Evolutionary conservation across 2,888 invertebrate genomes (phyloP).

Genomic region (Andrena praecox): DNA sequence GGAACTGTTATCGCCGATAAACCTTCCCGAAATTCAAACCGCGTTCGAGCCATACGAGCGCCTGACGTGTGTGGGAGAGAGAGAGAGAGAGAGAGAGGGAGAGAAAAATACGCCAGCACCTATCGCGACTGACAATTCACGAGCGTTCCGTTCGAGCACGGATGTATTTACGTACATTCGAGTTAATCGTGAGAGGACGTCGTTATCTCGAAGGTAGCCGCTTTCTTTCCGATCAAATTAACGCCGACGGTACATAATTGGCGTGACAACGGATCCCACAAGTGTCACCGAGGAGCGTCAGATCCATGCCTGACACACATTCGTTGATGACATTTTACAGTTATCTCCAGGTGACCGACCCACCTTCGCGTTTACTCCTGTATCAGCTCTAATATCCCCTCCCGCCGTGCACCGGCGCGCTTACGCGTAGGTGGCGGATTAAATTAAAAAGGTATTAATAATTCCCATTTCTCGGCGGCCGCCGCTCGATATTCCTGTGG

Average conservation of each 20-base stretch:
- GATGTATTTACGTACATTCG: constrained; percentile 52
- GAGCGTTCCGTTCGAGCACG: constrained; percentile 24
- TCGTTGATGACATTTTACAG: constrained; percentile 84
- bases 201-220: constrained; percentile 23
- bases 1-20: neutral
- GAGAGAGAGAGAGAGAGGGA: neutral
- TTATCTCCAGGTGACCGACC: constrained; percentile 81
- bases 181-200: constrained; percentile 31
- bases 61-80: neutral
- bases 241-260: constrained; percentile 61
- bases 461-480: neutral
- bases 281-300: constrained; percentile 68
- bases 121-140: neutral
- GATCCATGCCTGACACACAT: constrained; percentile 81
- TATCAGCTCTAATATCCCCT: constrained; percentile 32
- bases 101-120: neutral
- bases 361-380: constrained; percentile 69
- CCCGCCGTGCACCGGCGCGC: neutral
- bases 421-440: constrained; percentile 8
- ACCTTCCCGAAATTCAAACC: neutral
- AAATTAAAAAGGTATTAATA: neutral
- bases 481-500: constrained; percentile 6
- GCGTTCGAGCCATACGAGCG: constrained; percentile 22
- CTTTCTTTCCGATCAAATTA: constrained; percentile 53
- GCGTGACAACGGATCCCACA: constrained; percentile 59